Percentiles rank a stretch among this genome's conserved stretches.
These are phyloP conservation scores for Sandelia bainsii DNA, from an alignment of 2,797 vertebrate species.

Conservation along the genomic window DNA sequence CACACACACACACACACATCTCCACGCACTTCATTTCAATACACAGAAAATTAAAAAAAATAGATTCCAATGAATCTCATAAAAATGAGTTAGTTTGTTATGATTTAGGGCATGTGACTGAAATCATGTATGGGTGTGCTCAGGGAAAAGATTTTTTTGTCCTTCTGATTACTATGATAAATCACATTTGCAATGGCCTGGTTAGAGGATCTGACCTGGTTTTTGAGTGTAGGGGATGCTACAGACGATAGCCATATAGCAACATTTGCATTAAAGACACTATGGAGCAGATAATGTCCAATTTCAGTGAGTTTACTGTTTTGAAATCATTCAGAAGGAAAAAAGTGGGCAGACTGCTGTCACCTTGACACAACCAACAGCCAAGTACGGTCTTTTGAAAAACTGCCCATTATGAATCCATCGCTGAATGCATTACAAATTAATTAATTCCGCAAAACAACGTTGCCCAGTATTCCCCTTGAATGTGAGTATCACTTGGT, in stretches of 20 bases:
- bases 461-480: conserved; percentile 16
- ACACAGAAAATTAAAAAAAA: conserved; percentile 51
- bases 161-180: conserved; percentile 23
- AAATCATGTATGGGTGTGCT: conserved; percentile 16
- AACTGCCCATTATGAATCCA: conserved; percentile 30
- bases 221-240: conserved; percentile 1
- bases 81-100: conserved; percentile 41
- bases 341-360: conserved; percentile 5
- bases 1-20: no score
- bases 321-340: conserved; percentile 37
- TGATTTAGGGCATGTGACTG: conserved; percentile 38
- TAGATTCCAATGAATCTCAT: conserved; percentile 36
- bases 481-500: conserved; percentile 48
- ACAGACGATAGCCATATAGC: conserved; percentile 3
- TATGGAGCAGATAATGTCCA: background rate
- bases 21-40: background rate
- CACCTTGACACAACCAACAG: conserved; percentile 11
- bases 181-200: conserved; percentile 35
- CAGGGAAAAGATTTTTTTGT: conserved; percentile 10
- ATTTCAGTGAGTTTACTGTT: conserved; percentile 20
- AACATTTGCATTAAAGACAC: background rate
- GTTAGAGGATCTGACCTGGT: conserved; percentile 1
- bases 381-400: conserved; percentile 35
- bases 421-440: conserved; percentile 37
- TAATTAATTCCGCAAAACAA: conserved; percentile 49